Percentiles rank a stretch among this genome's conserved stretches.
Conservation (phyloP, 2,797 vertebrate genomes). For the Spinus pinus region DNA sequence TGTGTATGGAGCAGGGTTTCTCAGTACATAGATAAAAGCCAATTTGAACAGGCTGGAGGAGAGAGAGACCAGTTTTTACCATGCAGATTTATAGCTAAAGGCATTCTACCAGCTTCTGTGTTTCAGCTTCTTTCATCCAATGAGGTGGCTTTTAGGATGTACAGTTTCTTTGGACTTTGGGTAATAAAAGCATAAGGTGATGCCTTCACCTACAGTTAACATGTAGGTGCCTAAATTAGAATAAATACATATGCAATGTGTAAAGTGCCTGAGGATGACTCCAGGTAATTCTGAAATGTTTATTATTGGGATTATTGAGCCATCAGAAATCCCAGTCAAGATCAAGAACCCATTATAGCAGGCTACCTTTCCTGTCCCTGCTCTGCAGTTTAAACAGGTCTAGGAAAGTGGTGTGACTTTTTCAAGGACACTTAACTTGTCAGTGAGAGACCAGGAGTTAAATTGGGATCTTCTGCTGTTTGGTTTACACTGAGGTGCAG, state of each 20-base stretch:
- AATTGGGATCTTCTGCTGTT: background rate
- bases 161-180: slow-evolving; percentile 14
- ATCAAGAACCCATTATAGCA: background rate
- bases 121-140: slow-evolving; percentile 20
- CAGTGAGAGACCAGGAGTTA: background rate
- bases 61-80: background rate
- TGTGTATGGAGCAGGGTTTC: background rate
- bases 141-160: background rate
- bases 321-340: background rate
- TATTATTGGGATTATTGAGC: background rate
- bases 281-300: slow-evolving; percentile 14
- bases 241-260: slow-evolving; percentile 32
- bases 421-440: background rate
- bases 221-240: background rate
- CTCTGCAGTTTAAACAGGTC: background rate
- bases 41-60: background rate
- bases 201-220: background rate
- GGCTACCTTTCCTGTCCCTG: background rate
- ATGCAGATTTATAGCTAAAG: slow-evolving; percentile 30
- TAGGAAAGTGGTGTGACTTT: background rate
- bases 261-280: slow-evolving; percentile 33
- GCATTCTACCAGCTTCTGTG: background rate
- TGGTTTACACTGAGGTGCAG: background rate
- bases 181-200: background rate
- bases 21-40: background rate